Conservation (phyloP, 2,888 invertebrate species). For the Hedychridium roseum region DNA sequence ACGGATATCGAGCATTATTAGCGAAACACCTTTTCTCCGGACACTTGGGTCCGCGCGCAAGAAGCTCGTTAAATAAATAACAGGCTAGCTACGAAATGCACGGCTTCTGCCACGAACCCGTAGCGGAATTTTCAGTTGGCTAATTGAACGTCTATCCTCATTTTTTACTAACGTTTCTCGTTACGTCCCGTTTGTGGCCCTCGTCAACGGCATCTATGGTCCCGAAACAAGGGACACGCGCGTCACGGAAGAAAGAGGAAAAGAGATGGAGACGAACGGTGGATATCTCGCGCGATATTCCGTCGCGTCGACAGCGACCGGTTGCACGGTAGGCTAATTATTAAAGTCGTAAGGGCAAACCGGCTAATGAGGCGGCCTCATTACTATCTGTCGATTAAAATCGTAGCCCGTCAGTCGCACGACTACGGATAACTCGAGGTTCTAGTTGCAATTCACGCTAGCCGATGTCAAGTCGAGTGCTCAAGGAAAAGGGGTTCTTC, state of each 20-base stretch:
- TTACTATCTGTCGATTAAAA: slow-evolving; percentile 47
- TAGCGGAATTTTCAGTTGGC: slow-evolving; percentile 11
- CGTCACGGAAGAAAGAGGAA: too few relatives aligned
- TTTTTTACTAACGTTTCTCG: background rate
- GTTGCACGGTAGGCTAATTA: slow-evolving; percentile 39
- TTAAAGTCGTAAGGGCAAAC: slow-evolving; percentile 33
- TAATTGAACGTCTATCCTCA: slow-evolving; percentile 2
- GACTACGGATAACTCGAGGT: slow-evolving; percentile 3
- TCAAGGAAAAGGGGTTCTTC: too few relatives aligned
- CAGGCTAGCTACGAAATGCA: too few relatives aligned
- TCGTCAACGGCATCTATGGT: slow-evolving; percentile 7
- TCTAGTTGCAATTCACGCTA: background rate
- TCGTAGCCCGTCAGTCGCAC: slow-evolving; percentile 27
- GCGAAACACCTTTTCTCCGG: too few relatives aligned
- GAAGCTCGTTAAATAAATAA: too few relatives aligned
- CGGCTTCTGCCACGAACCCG: too few relatives aligned
- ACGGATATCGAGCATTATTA: too few relatives aligned
- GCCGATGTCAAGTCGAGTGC: too few relatives aligned
- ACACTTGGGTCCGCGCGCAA: too few relatives aligned
- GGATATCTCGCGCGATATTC: slow-evolving; percentile 25
- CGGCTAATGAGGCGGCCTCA: slow-evolving; percentile 44
- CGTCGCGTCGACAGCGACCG: too few relatives aligned
- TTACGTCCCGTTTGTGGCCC: slow-evolving; percentile 7
- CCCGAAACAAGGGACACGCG: background rate
- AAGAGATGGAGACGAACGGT: slow-evolving; percentile 3